A percentile compares a stretch with the other conserved stretches of the same genome.
Evolutionary conservation across 2,797 vertebrate species (phyloP).

Genomic region (Leucoraja ocellata): DNA sequence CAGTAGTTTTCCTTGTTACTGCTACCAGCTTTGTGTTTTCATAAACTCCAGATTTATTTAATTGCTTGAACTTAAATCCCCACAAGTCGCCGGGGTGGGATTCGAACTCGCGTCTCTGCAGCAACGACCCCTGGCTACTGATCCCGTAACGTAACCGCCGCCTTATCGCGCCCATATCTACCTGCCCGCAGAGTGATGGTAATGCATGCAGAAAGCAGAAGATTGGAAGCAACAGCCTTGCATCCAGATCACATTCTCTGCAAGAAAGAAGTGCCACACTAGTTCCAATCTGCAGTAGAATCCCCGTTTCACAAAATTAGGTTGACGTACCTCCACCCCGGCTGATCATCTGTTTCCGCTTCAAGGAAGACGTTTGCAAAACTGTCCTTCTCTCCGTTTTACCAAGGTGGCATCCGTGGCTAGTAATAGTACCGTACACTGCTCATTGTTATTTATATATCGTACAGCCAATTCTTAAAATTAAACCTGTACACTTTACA

Average conservation of each 20-base stretch:
- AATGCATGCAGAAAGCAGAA: background rate
- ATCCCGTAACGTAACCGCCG: too few species aligned
- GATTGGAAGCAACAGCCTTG: background rate
- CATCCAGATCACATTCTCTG: background rate
- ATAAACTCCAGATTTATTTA: too few species aligned
- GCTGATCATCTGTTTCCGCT: background rate
- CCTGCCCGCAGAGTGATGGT: background rate
- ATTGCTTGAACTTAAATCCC: too few species aligned
- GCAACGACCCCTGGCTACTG: too few species aligned
- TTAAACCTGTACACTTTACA: slow-evolving; percentile 33
- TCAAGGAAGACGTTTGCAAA: background rate
- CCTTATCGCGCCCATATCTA: too few species aligned
- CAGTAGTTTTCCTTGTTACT: too few species aligned
- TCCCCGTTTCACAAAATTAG: background rate
- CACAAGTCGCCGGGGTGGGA: too few species aligned
- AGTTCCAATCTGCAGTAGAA: background rate
- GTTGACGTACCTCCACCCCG: background rate
- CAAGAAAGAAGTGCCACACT: background rate
- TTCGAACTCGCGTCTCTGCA: too few species aligned
- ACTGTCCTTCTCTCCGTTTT: background rate
- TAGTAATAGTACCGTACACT: background rate
- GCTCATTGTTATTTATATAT: slow-evolving; percentile 34
- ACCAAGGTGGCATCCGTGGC: background rate
- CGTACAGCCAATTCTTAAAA: slow-evolving; percentile 4
- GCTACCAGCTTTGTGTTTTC: too few species aligned